These are phyloP conservation scores for Epinephelus cyanopodus DNA, from an alignment of 2,113 vertebrate species.

Conservation along the genomic window DNA sequence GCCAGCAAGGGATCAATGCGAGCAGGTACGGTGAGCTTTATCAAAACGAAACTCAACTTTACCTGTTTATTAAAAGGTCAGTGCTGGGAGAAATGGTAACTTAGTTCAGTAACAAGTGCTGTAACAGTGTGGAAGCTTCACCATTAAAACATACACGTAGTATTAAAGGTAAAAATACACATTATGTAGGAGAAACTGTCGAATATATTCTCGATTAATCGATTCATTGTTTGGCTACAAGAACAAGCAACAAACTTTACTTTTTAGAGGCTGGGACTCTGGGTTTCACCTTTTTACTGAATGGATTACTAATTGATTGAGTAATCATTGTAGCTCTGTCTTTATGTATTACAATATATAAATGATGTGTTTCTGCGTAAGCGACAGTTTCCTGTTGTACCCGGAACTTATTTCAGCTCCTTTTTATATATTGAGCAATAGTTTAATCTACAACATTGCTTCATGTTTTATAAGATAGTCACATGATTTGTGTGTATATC, in stretches of 20 bases:
- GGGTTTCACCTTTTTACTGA: neutral
- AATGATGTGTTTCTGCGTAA: neutral
- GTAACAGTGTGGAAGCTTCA: neutral
- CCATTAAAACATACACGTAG: too few relatives aligned
- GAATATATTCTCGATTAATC: neutral
- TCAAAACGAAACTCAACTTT: neutral
- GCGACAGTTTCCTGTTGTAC: neutral
- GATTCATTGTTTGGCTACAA: neutral
- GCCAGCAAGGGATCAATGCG: conserved; percentile 81
- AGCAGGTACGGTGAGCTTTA: conserved; percentile 82
- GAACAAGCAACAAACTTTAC: neutral
- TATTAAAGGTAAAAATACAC: neutral
- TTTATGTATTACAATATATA: neutral
- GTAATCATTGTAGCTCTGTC: neutral
- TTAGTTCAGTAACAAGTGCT: too few relatives aligned
- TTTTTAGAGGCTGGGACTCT: neutral
- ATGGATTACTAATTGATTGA: neutral
- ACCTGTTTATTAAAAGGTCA: too few relatives aligned
- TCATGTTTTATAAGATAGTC: neutral
- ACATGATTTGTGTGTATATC: neutral
- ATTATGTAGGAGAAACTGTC: neutral
- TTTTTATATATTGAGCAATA: neutral
- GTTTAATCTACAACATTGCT: neutral
- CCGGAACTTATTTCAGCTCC: neutral
- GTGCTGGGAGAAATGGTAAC: too few relatives aligned